phyloP scores from a whole-genome alignment of 2,113 vertebrate genomes.

The Toxotes jaculatrix region DNA sequence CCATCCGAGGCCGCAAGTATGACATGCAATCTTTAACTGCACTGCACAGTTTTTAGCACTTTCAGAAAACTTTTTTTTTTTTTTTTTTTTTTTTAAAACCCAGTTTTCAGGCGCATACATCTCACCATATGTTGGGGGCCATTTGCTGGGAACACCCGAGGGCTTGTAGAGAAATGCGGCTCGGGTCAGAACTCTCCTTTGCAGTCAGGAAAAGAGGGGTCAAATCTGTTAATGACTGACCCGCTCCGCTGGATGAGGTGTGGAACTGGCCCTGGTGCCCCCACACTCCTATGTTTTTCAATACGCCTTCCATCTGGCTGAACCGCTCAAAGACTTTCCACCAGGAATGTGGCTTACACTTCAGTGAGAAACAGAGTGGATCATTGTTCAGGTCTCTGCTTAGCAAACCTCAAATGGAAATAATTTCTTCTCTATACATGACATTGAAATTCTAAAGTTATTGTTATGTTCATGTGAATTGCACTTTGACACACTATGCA shows the following conservation, averaged over 20 bases:
- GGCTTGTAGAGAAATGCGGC: constrained; percentile 56
- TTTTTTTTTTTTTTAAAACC: neutral
- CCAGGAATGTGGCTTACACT: constrained; percentile 43
- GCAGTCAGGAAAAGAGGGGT: constrained; percentile 65
- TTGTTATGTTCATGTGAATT: constrained; percentile 15
- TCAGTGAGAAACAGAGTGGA: constrained; percentile 40
- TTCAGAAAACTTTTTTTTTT: constrained; percentile 31
- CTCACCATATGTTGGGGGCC: constrained; percentile 62
- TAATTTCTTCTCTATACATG: constrained; percentile 25
- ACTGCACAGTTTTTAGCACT: constrained; percentile 36
- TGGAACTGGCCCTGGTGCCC: constrained; percentile 46
- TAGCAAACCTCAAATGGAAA: constrained; percentile 30
- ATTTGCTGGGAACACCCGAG: constrained; percentile 58
- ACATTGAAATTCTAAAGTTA: constrained; percentile 15
- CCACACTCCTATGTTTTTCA: constrained; percentile 32
- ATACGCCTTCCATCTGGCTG: constrained; percentile 55
- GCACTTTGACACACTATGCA: neutral
- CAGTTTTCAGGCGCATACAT: constrained; percentile 46
- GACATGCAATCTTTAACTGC: constrained; percentile 22
- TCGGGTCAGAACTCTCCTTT: constrained; percentile 43
- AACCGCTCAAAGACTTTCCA: constrained; percentile 41
- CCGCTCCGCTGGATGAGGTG: constrained; percentile 55
- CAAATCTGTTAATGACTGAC: constrained; percentile 75
- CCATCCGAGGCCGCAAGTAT: constrained; percentile 25
- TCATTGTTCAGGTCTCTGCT: constrained; percentile 49